These are phyloP conservation scores for Dendrolimus houi DNA, from an alignment of 2,888 invertebrate species.

Conservation along the genomic window DNA sequence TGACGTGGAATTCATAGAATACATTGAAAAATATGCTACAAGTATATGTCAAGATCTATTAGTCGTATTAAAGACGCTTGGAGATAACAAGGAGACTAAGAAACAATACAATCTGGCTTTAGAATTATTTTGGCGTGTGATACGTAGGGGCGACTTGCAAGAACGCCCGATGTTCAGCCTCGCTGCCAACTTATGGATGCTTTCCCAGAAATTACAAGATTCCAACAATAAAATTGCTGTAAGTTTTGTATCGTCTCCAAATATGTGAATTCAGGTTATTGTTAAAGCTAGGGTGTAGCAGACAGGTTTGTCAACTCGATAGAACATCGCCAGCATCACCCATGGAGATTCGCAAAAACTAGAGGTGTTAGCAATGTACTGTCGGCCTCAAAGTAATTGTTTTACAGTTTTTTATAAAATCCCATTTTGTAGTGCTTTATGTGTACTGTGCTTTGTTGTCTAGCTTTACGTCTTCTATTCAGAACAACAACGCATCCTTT, in stretches of 20 bases:
- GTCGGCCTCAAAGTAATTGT: too few relatives aligned
- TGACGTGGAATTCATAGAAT: conserved; percentile 89
- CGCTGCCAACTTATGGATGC: conserved; percentile 88
- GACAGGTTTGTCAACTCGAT: too few relatives aligned
- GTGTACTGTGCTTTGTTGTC: too few relatives aligned
- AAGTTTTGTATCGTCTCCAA: conserved; percentile 15
- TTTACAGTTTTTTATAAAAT: too few relatives aligned
- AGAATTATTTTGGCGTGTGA: conserved; percentile 83
- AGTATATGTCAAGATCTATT: conserved; percentile 87
- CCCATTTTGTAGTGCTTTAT: too few relatives aligned
- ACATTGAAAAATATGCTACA: conserved; percentile 85
- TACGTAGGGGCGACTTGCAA: conserved; percentile 79
- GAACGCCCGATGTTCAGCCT: conserved; percentile 79
- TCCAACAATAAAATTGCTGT: conserved; percentile 48
- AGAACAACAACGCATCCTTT: too few relatives aligned
- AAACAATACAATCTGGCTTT: conserved; percentile 84
- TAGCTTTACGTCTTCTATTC: too few relatives aligned
- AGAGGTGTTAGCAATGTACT: too few relatives aligned
- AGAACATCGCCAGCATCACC: too few relatives aligned
- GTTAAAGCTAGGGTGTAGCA: too few relatives aligned
- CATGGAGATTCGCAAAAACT: too few relatives aligned
- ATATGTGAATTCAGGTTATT: too few relatives aligned
- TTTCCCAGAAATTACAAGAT: conserved; percentile 79
- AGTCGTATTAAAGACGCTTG: conserved; percentile 80
- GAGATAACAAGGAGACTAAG: conserved; percentile 79